phyloP scores from a whole-genome alignment of 2,888 invertebrate genomes.

The Exocentrus adspersus region DNA sequence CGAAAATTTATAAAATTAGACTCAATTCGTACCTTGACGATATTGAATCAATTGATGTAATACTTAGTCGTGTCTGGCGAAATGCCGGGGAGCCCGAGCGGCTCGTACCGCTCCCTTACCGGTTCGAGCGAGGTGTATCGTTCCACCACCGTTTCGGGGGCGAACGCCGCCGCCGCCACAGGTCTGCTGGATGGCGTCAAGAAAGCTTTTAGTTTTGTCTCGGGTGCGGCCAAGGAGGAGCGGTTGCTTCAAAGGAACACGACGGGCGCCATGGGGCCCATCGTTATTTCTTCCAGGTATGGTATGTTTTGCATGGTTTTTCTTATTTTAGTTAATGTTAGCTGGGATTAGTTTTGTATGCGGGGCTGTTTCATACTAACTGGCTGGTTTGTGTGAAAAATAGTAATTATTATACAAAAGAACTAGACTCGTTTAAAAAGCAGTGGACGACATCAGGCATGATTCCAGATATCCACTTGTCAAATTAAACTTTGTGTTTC shows the following conservation, averaged over 20 bases:
- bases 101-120: conserved; percentile 71
- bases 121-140: conserved; percentile 68
- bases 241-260: conserved; percentile 25
- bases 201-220: conserved; percentile 67
- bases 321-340: not conserved
- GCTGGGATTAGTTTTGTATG: conserved; percentile 8
- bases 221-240: conserved; percentile 45
- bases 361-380: too few species aligned
- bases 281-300: conserved; percentile 56
- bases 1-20: conserved; percentile 27
- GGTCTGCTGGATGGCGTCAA: conserved; percentile 70
- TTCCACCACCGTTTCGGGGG: conserved; percentile 67
- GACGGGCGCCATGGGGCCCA: conserved; percentile 38
- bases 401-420: too few species aligned
- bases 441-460: too few species aligned
- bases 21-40: conserved; percentile 17
- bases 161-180: conserved; percentile 50
- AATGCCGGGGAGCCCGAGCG: conserved; percentile 73
- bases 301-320: conserved; percentile 11
- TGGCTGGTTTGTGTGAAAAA: too few species aligned
- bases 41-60: conserved; percentile 41
- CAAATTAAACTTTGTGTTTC: too few species aligned
- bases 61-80: conserved; percentile 46
- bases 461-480: too few species aligned
- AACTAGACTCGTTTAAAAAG: too few species aligned